phyloP scores from a whole-genome alignment of 2,888 invertebrate species.

The Drosophila yooni region DNA sequence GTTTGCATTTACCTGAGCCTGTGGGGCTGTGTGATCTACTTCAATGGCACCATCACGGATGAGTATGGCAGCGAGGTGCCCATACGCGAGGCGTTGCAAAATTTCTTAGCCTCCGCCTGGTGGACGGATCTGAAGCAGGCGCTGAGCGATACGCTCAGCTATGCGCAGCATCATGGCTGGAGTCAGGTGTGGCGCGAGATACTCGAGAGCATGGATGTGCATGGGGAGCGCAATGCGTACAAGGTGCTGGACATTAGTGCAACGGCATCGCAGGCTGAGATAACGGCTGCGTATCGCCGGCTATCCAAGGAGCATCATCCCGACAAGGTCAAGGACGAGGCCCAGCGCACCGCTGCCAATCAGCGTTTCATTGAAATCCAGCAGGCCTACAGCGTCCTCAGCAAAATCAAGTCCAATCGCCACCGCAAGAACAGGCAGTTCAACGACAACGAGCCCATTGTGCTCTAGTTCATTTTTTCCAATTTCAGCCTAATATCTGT shows the following conservation, averaged over 20 bases:
- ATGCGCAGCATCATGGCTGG: slow-evolving; percentile 94
- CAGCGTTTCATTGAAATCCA: slow-evolving; percentile 96
- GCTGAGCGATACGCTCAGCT: slow-evolving; percentile 90
- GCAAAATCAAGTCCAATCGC: slow-evolving; percentile 92
- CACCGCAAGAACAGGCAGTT: slow-evolving; percentile 90
- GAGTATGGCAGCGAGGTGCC: slow-evolving; percentile 94
- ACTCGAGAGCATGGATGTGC: slow-evolving; percentile 93
- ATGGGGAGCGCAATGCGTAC: slow-evolving; percentile 95
- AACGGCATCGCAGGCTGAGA: slow-evolving; percentile 93
- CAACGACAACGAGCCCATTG: slow-evolving; percentile 85
- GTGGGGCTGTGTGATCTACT: slow-evolving; percentile 93
- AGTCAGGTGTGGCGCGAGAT: slow-evolving; percentile 94
- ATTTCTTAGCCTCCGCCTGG: slow-evolving; percentile 95
- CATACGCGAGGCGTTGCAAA: slow-evolving; percentile 93
- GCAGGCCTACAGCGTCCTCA: slow-evolving; percentile 95
- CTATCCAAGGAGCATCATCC: slow-evolving; percentile 95
- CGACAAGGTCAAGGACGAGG: slow-evolving; percentile 93
- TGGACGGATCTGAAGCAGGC: slow-evolving; percentile 93
- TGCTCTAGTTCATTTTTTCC: slow-evolving; percentile 48
- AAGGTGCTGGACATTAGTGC: slow-evolving; percentile 92
- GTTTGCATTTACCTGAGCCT: slow-evolving; percentile 89
- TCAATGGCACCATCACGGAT: slow-evolving; percentile 94
- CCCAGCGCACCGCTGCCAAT: slow-evolving; percentile 89
- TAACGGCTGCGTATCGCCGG: slow-evolving; percentile 92
- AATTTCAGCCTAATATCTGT: too few relatives aligned